Evolutionary conservation across 2,113 vertebrate species (phyloP).

Genomic region (Rafetus swinhoei): DNA sequence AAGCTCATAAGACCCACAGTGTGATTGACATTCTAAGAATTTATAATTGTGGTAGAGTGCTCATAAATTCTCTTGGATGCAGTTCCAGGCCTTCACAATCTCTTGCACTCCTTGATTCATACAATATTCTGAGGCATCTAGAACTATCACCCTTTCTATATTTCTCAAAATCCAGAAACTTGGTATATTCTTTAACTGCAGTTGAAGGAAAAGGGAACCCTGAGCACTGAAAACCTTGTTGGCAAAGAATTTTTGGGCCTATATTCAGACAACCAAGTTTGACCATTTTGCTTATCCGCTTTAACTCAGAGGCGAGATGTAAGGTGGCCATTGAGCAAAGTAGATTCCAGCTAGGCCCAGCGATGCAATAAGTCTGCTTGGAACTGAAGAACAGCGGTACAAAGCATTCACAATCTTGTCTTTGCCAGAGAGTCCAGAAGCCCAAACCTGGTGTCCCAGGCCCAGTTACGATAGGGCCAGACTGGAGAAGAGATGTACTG

Average conservation of each 20-base stretch:
- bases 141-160: background rate
- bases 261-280: no score
- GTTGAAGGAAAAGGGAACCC: background rate
- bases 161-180: conserved; percentile 8
- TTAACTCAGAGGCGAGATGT: background rate
- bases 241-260: background rate
- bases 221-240: background rate
- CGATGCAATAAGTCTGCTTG: background rate
- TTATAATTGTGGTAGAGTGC: background rate
- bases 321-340: background rate
- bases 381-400: background rate
- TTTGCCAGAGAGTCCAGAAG: background rate
- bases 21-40: background rate
- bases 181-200: background rate
- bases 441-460: background rate
- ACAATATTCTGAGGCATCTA: background rate
- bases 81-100: background rate
- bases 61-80: background rate
- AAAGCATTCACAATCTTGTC: background rate
- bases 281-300: no score
- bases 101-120: background rate
- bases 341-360: background rate
- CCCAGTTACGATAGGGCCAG: background rate
- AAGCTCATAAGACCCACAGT: no score
- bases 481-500: background rate